These are phyloP conservation scores for Sycophila texana DNA, from an alignment of 2,888 invertebrate species.

Conservation along the genomic window DNA sequence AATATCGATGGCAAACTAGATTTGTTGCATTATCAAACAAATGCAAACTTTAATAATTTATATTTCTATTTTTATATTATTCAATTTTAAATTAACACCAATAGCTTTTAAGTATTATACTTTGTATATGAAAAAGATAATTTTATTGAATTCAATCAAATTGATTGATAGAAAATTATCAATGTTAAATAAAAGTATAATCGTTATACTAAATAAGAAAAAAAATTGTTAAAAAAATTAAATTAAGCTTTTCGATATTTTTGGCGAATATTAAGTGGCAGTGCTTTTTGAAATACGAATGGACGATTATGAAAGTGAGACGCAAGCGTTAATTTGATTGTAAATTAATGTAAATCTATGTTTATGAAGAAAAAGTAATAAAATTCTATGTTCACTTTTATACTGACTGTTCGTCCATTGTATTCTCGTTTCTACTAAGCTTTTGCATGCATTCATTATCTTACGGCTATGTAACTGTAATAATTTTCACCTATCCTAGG, in stretches of 20 bases:
- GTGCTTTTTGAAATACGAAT: slow-evolving; percentile 52
- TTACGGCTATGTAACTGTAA: neutral
- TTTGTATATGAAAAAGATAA: slow-evolving; percentile 3
- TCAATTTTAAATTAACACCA: neutral
- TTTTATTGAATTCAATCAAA: slow-evolving; percentile 14
- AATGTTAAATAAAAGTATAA: slow-evolving; percentile 10
- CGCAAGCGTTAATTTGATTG: slow-evolving; percentile 42
- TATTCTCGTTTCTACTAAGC: slow-evolving; percentile 51
- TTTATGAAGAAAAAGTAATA: slow-evolving; percentile 59
- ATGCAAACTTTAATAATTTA: slow-evolving; percentile 17
- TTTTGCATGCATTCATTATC: slow-evolving; percentile 44
- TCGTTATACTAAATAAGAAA: slow-evolving; percentile 4
- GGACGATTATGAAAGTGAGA: slow-evolving; percentile 53
- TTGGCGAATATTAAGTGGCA: slow-evolving; percentile 17
- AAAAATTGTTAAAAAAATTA: slow-evolving; percentile 9
- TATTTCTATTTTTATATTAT: slow-evolving; percentile 8
- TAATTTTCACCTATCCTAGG: neutral
- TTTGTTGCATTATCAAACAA: slow-evolving; percentile 13
- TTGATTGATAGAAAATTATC: slow-evolving; percentile 8
- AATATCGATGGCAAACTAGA: slow-evolving; percentile 44
- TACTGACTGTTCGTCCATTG: slow-evolving; percentile 63
- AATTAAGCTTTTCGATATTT: slow-evolving; percentile 45
- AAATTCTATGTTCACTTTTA: slow-evolving; percentile 65
- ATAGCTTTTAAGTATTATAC: slow-evolving; percentile 17
- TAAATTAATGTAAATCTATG: slow-evolving; percentile 48